Base-by-base conservation (phyloP, 2,113 vertebrate genomes). In the Sakesphorus luctuosus region DNA sequence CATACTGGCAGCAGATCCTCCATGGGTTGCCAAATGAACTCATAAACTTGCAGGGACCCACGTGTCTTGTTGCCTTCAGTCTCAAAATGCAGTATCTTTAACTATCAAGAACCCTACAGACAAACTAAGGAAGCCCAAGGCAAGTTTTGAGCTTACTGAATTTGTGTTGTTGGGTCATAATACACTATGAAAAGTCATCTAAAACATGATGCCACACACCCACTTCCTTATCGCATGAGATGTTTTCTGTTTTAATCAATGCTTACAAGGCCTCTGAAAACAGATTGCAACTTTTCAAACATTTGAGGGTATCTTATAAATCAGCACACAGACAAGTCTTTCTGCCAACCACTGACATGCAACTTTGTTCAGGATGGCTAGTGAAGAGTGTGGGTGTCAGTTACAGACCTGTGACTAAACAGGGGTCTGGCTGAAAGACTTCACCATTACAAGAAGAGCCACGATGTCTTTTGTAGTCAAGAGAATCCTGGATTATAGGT, bases 151-250 rank as follows among this genome's bases (percentile, higher is more conserved):
- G 80, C 33, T 26, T 67, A n/a, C 24, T 33, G 26, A 63, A 31
- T 61, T n/a, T 63, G 20, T 40, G 20, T 11, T 73, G 18, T 21
- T 91, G 18, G 18, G 33, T 53, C 55, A 56, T 1, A 81, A 29
- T 47, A 62, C 13, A 10, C 0, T 2, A 55, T 4, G 4, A 0
- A 0, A 92, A 74, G 14, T 58, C 21, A 58, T 53, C 67, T 62
- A n/a, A 56, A 89, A 65, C 13, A 10, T 9, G 21, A 44, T 31
- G 24, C 13, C 33, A 28, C 13, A 7, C 0, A 2, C 4, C 8
- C 23, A 7, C 24, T 78, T 92, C 62, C 62, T 69, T 58, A 61
- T 23, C 0, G 2, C 49, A 36, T 38, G 44, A 59, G 31, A 50
- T 29, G 13, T 46, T 71, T 49, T 31, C 55, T 49, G 3, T 17